Evolutionary conservation across 1,140 invertebrate genomes (phyloP), one percentile per base, ranked within the genome.

Genomic region (Macrotrachela quadricornifera): DNA sequence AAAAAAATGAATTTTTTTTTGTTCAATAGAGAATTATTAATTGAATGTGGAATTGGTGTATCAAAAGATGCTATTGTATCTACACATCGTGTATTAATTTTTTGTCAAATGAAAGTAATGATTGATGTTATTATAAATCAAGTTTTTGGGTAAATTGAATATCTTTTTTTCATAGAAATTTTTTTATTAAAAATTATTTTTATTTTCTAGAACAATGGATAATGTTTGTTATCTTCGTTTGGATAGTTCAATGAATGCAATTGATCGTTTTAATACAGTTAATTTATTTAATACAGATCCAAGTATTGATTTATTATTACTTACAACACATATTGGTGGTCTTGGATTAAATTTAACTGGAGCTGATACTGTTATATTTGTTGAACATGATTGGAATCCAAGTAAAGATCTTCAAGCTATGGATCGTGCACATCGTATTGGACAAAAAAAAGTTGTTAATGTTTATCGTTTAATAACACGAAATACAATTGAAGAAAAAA

Each of bases 351-450:
- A 96, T 73, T 71, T 99, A 44, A 97, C 91, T 0, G 91, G 91
- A 10, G 94, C 94, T 9, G 91, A 99, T 67, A 96, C 91, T 0
- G 92, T 99, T 12, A 95, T 99, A 59, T 97, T 99, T 74, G 85
- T 97, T 15, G 94, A 99, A 67, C 92, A 99, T 70, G 94, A 99
- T 69, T 99, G 92, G 91, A 99, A 97, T 73, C 94, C 92, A 0
- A 95, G 94, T 85, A 90, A 88, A 70, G 91, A 97, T 73, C 70
- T 95, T 44, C 61, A 75, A 66, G 92, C 92, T 1, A 97, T 97
- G 87, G 94, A 99, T 70, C 76, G 94, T 58, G 92, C 92, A 15
- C 94, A 99, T 74, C 78, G 94, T 50, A 95, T 99, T 62, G 94
- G 94, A 0, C 94, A 99, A 68, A 90, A 87, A 64, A 85, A 86